Percentiles rank a stretch among this genome's conserved stretches.
phyloP scores from a whole-genome alignment of 1,140 invertebrate species.

The Ptiloglossa arizonensis region DNA sequence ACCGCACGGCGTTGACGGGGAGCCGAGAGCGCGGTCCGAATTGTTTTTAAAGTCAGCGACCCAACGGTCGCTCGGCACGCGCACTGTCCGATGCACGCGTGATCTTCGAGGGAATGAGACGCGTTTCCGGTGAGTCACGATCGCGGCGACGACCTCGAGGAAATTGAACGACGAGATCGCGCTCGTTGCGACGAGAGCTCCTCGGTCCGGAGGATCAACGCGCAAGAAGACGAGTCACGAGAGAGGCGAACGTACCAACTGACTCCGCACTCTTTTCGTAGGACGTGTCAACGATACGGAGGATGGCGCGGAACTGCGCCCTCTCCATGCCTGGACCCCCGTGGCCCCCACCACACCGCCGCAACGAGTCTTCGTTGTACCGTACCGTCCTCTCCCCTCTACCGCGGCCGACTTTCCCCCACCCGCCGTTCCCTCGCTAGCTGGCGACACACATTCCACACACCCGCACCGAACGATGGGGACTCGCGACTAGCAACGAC shows the following conservation, averaged over 20 bases:
- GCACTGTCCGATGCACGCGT: conserved; percentile 31
- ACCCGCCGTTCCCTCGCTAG: neutral
- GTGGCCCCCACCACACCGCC: conserved; percentile 65
- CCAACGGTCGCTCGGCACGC: conserved; percentile 26
- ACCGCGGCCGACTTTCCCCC: conserved; percentile 58
- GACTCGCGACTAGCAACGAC: neutral
- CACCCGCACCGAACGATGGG: conserved; percentile 10
- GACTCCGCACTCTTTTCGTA: conserved; percentile 62
- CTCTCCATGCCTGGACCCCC: conserved; percentile 72
- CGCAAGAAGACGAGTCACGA: conserved; percentile 20
- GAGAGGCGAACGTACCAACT: conserved; percentile 9
- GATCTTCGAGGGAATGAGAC: conserved; percentile 2
- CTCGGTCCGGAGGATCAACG: neutral
- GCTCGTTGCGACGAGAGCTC: neutral
- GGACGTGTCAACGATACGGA: conserved; percentile 71
- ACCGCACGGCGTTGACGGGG: neutral
- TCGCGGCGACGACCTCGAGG: too few relatives aligned
- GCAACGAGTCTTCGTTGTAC: conserved; percentile 64
- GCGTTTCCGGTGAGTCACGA: too few relatives aligned
- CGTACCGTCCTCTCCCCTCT: conserved; percentile 43
- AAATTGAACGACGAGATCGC: neutral
- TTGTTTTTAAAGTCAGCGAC: conserved; percentile 33
- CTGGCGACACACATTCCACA: conserved; percentile 27
- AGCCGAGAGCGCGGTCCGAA: neutral
- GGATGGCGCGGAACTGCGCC: conserved; percentile 77